Evolutionary conservation across 2,797 vertebrate genomes (phyloP), one percentile per base, ranked within the genome.

Genomic region (Aplochiton taeniatus): DNA sequence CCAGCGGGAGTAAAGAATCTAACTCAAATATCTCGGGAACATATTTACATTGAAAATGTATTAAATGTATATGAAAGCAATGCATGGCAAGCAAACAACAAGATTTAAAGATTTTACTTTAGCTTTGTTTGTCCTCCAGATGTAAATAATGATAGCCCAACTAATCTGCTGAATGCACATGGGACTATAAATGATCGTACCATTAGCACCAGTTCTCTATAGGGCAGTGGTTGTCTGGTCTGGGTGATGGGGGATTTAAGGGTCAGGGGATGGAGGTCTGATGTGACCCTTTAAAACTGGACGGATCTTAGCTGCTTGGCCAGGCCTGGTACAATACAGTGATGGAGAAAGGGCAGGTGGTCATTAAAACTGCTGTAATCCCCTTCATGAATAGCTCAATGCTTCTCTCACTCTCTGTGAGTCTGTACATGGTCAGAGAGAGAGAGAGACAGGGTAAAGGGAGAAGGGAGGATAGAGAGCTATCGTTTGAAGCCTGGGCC

Each of bases 321-420:
- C 86, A 85, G 82, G 83, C 80, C 75, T 78, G 76, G 74, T 81
- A 85, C 85, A 90, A 86, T 82, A 53, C 69, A 67, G 83, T 77
- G 76, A 59, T 63, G 80, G 76, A 88, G 81, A 83, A 79, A 81
- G 86, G 82, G 93, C 93, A 93, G 93, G 93, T 92, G 93, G 91
- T 89, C 85, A 89, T 90, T 91, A 91, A 93, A 90, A 81, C 73
- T 77, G 78, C 85, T 90, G 88, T 92, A 93, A 93, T 91, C 89
- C 88, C 83, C 74, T 85, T 80, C 59, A 84, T 90, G 89, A 93
- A 85, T 89, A 89, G 87, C 85, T 85, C 88, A 88, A 79, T 82
- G 73, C 69, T 76, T 78, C 79, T 75, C 75, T 77, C 75, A 67
- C 75, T 71, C 77, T 67, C 72, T 75, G 71, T 70, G 73, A 64